Evolutionary conservation across 2,888 invertebrate species (phyloP), one percentile per base, ranked within the genome.

Genomic region (Nezara viridula): DNA sequence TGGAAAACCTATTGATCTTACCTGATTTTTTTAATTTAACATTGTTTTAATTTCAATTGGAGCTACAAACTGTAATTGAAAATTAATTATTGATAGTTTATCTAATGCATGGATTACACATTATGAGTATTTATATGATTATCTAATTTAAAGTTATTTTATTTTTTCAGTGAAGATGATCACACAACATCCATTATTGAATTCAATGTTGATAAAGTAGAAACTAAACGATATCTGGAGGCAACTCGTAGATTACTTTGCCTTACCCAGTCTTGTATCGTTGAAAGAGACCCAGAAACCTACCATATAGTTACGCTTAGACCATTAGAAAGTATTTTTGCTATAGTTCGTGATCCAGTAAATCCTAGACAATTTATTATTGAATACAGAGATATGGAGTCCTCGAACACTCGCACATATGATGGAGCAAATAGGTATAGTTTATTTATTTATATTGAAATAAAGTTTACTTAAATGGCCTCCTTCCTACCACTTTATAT

Each of bases 201-300:
- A 94, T 99, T 99, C 93, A 95, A 95, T 90, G 98, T 99, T 7
- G 98, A 99, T 92, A 99, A 99, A 94, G 95, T 97, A 91, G 95
- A 95, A 91, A 96, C 97, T 32, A 94, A 95, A 0, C 94, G 98
- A 47, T 96, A 97, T 92, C 95, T 95, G 92, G 98, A 98, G 92
- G 96, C 97, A 0, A 96, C 98, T 91, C 94, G 97, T 91, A 95
- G 99, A 89, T 96, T 98, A 0, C 94, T 99, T 50, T 99, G 99
- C 92, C 94, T 99, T 37, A 98, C 98, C 0, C 99, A 99, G 93
- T 96, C 97, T 0, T 99, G 99, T 92, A 94, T 99, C 88, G 94
- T 99, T 87, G 99, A 99, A 93, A 95, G 99, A 91, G 99, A 99
- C 94, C 98, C 98, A 4, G 98, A 97, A 92, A 98, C 99, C 0